These are phyloP conservation scores for Conus canariensis DNA, from an alignment of 2,888 invertebrate genomes.

Conservation along the genomic window DNA sequence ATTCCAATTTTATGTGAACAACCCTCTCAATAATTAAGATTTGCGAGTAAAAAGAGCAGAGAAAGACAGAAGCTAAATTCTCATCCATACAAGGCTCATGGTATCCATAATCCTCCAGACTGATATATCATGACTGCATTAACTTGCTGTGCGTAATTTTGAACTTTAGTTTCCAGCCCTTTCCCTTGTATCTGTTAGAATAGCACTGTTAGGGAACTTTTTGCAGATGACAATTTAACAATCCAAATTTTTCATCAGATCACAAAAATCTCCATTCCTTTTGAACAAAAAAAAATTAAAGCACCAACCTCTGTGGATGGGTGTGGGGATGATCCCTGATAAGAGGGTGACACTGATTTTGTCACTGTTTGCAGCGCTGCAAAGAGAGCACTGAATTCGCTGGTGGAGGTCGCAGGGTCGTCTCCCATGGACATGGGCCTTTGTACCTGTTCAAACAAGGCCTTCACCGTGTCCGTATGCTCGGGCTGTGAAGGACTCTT, in stretches of 20 bases:
- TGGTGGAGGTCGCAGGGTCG: not conserved
- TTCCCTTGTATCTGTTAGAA: too few species aligned
- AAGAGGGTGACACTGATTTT: not conserved
- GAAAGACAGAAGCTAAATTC: too few species aligned
- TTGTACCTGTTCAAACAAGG: constrained; percentile 34
- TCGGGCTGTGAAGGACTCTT: constrained; percentile 9
- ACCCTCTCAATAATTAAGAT: too few species aligned
- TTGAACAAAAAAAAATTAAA: not conserved
- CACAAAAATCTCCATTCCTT: not conserved
- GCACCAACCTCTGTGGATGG: constrained; percentile 1
- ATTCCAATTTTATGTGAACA: not conserved
- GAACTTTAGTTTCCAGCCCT: too few species aligned
- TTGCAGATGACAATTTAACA: too few species aligned
- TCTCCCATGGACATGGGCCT: constrained; percentile 7
- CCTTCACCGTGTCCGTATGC: constrained; percentile 25
- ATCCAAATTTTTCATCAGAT: too few species aligned
- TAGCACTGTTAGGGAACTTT: too few species aligned
- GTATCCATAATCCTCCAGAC: too few species aligned
- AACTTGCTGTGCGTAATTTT: too few species aligned
- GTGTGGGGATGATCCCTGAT: not conserved
- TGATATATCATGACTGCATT: too few species aligned
- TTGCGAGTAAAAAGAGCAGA: too few species aligned
- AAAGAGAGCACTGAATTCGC: constrained; percentile 22
- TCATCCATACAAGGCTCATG: too few species aligned
- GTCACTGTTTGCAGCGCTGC: constrained; percentile 12